phyloP scores from a whole-genome alignment of 1,140 invertebrate genomes.

The Papilio polytes region DNA sequence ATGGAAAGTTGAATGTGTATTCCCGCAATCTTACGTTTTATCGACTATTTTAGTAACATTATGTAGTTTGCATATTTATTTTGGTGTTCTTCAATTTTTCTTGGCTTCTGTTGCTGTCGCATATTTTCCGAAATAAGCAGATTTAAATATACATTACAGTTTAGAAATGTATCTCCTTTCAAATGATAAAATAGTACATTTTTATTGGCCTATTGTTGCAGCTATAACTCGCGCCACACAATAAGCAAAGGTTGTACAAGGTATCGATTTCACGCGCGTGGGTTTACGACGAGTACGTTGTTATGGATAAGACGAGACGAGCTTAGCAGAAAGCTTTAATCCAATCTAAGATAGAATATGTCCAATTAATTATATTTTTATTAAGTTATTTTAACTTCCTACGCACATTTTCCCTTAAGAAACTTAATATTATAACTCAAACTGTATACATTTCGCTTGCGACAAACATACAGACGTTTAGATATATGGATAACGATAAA shows the following conservation, averaged over 20 bases:
- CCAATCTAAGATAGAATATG: too few relatives aligned
- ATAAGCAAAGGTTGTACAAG: constrained; percentile 23
- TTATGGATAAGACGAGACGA: constrained; percentile 1
- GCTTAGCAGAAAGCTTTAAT: too few relatives aligned
- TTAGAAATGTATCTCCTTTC: too few relatives aligned
- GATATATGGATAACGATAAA: constrained; percentile 49
- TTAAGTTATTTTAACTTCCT: too few relatives aligned
- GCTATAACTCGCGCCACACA: constrained; percentile 14
- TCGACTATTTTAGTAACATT: not conserved
- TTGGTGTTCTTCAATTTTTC: too few relatives aligned
- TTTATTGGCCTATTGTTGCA: not conserved
- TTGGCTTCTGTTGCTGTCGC: too few relatives aligned
- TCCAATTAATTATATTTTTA: too few relatives aligned
- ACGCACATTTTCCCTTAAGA: not conserved
- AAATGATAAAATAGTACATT: too few relatives aligned
- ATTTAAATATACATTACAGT: too few relatives aligned
- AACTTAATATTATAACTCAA: constrained; percentile 17
- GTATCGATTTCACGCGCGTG: constrained; percentile 61
- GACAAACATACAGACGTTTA: constrained; percentile 37
- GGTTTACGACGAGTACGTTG: constrained; percentile 46
- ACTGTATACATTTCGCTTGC: constrained; percentile 23
- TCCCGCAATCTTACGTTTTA: not conserved
- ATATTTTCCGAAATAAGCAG: too few relatives aligned
- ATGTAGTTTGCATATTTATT: too few relatives aligned
- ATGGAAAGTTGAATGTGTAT: not conserved